Base-by-base conservation (phyloP, 2,888 invertebrate genomes). In the Tupiocoris notatus region DNA sequence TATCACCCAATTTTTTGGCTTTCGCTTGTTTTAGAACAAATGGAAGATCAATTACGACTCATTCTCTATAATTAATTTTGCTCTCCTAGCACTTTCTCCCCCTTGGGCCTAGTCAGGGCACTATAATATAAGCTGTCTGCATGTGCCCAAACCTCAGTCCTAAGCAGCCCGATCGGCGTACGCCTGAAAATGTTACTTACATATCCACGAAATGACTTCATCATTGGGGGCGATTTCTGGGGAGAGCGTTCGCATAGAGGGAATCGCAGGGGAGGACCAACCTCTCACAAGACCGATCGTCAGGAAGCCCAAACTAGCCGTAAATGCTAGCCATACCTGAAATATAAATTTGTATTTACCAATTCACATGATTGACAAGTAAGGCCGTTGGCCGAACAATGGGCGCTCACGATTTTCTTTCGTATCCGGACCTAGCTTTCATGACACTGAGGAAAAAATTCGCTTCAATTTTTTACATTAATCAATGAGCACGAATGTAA, bases 241-340 rank as follows among this genome's bases (percentile, higher is more conserved):
- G 79, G 86, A 84, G 58, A 81, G 77, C 23, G 80, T 82, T 79
- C 85, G 84, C 80, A 89, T 86, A 9, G 88, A 88, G 0, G 87
- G 87, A 20, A 88, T 83, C 0, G 87, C 88, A 1, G 89, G 87
- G 0, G 89, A 86, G 0, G 88, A 87, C 83, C 87, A 89, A 0
- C 88, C 88, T 80, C 88, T 82, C 67, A 88, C 87, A 77, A 88
- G 83, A 0, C 89, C 89, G 77, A 88, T 88, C 80, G 87, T 86
- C 57, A 89, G 83, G 82, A 88, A 88, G 12, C 88, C 86, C 80
- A 88, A 81, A 1, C 88, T 88, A 0, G 88, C 88, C 1, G 87
- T 86, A 71, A 88, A 82, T 7, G 89, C 87, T 81, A 88, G 84
- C 84, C 87, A 85, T 83, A 87, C 82, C 88, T 88, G 84, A 3